Percentiles rank a stretch among this genome's conserved stretches.
Evolutionary conservation across 2,113 vertebrate species (phyloP).

Genomic region (Stercorarius parasiticus): DNA sequence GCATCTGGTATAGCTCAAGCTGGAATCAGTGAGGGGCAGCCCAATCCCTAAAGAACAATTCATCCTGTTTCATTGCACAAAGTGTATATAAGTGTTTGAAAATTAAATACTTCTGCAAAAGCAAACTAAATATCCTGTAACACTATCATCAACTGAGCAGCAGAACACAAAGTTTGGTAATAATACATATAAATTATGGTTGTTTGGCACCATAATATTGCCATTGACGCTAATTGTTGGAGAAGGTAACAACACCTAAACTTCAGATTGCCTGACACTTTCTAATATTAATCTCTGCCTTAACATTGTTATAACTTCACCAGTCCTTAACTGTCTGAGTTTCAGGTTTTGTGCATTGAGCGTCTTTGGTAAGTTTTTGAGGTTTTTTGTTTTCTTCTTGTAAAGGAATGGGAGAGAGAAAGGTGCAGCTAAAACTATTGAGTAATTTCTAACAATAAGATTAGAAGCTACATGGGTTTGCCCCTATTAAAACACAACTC

Average conservation of each 20-base stretch:
- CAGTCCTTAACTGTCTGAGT: neutral
- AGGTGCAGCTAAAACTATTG: neutral
- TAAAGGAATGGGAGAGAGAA: neutral
- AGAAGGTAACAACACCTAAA: neutral
- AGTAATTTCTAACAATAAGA: neutral
- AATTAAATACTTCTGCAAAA: constrained; percentile 9
- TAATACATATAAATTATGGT: neutral
- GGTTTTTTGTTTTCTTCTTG: neutral
- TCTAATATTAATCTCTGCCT: neutral
- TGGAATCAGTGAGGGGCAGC: neutral
- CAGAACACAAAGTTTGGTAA: neutral
- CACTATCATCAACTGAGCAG: neutral
- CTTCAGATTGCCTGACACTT: neutral
- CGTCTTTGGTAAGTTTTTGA: neutral
- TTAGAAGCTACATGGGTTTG: neutral
- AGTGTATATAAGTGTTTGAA: neutral
- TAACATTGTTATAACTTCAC: neutral
- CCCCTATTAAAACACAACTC: neutral
- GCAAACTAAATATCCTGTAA: neutral
- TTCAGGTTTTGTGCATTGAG: neutral
- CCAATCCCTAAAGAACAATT: constrained; percentile 2
- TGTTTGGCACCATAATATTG: neutral
- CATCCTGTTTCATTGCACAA: neutral
- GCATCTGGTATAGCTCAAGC: constrained; percentile 3
- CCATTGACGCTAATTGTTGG: neutral